Percentiles rank a stretch among this genome's conserved stretches.
phyloP scores from a whole-genome alignment of 2,113 vertebrate species.

The Xiphophorus hellerii region DNA sequence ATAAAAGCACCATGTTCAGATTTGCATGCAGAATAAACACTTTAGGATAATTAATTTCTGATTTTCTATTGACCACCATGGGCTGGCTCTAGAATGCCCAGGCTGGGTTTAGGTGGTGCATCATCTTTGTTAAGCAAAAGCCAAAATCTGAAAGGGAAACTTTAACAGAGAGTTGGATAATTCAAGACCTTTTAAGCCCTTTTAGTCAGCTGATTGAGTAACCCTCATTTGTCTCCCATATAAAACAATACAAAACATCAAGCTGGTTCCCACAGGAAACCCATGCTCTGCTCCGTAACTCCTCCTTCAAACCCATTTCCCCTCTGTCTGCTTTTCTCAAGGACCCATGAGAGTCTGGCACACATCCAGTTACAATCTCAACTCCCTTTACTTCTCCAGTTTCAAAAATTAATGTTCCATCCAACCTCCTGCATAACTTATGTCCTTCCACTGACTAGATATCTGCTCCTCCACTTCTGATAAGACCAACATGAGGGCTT shows the following conservation, averaged over 20 bases:
- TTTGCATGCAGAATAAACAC: too few species aligned
- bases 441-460: slow-evolving; percentile 27
- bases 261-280: slow-evolving; percentile 66
- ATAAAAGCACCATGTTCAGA: too few species aligned
- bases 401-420: slow-evolving; percentile 33
- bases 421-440: slow-evolving; percentile 16
- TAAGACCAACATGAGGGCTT: slow-evolving; percentile 36
- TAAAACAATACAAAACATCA: slow-evolving; percentile 40
- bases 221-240: slow-evolving; percentile 30
- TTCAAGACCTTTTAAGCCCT: slow-evolving; percentile 34
- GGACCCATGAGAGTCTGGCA: slow-evolving; percentile 60
- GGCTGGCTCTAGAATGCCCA: too few species aligned
- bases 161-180: neutral
- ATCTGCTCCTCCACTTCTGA: slow-evolving; percentile 3
- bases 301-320: slow-evolving; percentile 36
- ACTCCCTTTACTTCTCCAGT: slow-evolving; percentile 21
- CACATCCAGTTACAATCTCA: slow-evolving; percentile 60
- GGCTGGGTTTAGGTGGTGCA: slow-evolving; percentile 6
- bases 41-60: too few species aligned
- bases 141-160: neutral
- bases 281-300: slow-evolving; percentile 2
- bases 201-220: slow-evolving; percentile 40
- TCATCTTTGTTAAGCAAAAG: slow-evolving; percentile 1
- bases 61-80: too few species aligned
- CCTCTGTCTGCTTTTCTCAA: slow-evolving; percentile 47